Evolutionary conservation across 2,797 vertebrate genomes (phyloP), one percentile per base, ranked within the genome.

Genomic region (Acrocephalus scirpaceus): DNA sequence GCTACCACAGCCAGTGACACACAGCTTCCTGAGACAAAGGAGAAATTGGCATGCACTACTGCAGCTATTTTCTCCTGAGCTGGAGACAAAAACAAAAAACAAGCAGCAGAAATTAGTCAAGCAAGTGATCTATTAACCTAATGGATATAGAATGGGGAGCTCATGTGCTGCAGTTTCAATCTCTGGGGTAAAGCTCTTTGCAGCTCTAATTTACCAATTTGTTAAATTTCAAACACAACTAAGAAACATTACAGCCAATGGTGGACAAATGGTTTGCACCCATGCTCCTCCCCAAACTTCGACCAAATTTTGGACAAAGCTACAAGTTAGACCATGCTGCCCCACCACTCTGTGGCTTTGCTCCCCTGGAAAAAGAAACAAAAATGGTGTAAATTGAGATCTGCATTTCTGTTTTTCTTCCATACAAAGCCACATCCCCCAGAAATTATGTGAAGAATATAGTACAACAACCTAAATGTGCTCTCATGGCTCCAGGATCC

Each of bases 211-310:
- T 96, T 96, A 80, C 90, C 84, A 89, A 65, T 93, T 96, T 97
- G 90, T 84, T 95, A 91, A 82, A 85, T 97, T 97, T 96, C 88
- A 96, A 96, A 90, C 81, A 82, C 86, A 90, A 72, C 72, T 88
- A 82, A 95, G 90, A 96, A 96, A 96, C 78, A 96, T 75, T 91
- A 67, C 47, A 86, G 34, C 75, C 8, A 23, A 1, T 22, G 9
- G 8, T 10, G 8, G 16, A 26, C 26, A 42, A 84, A 42, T 34
- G 0, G 1, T 65, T 57, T 50, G 21, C 36, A 34, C 9, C 9
- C 36, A n/a, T 19, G 10, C 10, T 67, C 10, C 27, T 75, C 38
- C 15, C 27, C 22, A 60, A 5, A 10, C 22, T 19, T 67, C 22
- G 51, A 58, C 32, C 15, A 23, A 22, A 23, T 19, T 22, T 4